Evolutionary conservation across 2,888 invertebrate genomes (phyloP), one percentile per base, ranked within the genome.

Genomic region (Cephus pygmeus): DNA sequence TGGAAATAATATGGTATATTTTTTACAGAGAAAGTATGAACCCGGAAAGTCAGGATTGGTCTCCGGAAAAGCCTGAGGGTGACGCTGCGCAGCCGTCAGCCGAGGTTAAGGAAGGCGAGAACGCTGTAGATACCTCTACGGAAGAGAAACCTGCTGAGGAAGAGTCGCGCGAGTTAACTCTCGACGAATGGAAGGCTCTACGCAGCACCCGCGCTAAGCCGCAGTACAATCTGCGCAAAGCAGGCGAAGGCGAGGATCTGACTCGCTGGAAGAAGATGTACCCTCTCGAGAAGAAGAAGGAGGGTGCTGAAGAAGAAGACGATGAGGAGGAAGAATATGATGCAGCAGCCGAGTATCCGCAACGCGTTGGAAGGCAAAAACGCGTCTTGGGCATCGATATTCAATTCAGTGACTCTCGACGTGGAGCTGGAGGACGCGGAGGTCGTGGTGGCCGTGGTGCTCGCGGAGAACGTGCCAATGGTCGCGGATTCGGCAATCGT

Each of bases 131-230:
- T 74, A 81, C 86, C 75, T 83, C 88, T 4, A 78, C 90, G 12
- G 91, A 91, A 75, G 91, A 93, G 87, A 93, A 92, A 81, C 93
- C 90, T 1, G 93, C 93, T 76, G 97, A 96, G 87, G 97, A 97
- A 84, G 96, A 96, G 91, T 94, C 96, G 75, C 96, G 96, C 2
- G 97, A 96, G 92, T 93, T 98, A 91, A 98, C 98, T 69, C 93
- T 98, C 86, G 98, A 98, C 90, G 98, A 98, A 93, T 98, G 97
- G 95, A 97, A 97, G 92, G 97, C 97, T 79, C 93, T 96, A 87
- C 96, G 96, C 88, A 95, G 95, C 88, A 95, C 94, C 77, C 95
- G 97, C 85, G 94, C 94, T 81, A 96, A 97, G 91, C 97, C 98
- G 75, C 95, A 96, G 86, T 98, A 95, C 92, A 98, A 98, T 91